Percentiles rank a stretch among this genome's conserved stretches.
These are phyloP conservation scores for Stratiolaelaps scimitus DNA, from an alignment of 1,140 invertebrate species.

Conservation along the genomic window DNA sequence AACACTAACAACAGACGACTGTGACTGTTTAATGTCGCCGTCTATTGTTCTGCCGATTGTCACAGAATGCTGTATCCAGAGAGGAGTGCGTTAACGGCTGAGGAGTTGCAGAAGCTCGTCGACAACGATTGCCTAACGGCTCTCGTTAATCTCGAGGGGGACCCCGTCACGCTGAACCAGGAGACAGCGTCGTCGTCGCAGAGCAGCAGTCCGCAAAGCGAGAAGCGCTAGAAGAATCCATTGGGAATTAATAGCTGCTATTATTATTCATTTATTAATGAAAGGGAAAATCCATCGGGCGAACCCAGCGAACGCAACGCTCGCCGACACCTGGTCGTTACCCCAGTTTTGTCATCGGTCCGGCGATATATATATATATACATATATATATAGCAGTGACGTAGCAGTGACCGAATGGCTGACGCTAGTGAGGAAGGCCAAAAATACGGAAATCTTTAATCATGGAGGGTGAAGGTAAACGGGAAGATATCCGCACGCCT, in stretches of 20 bases:
- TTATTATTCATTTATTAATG: conserved; percentile 1
- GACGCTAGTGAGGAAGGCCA: no score
- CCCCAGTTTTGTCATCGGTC: no score
- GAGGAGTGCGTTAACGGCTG: neutral
- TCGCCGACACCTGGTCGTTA: no score
- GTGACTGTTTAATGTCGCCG: no score
- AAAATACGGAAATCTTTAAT: no score
- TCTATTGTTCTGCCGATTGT: no score
- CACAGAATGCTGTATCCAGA: conserved; percentile 7
- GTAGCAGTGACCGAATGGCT: no score
- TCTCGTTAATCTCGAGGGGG: conserved; percentile 1
- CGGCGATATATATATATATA: no score
- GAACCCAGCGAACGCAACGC: neutral
- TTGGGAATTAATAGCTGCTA: neutral
- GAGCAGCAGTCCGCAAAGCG: neutral
- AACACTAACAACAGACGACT: no score
- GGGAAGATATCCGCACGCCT: no score
- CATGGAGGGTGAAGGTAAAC: no score
- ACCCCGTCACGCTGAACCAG: conserved; percentile 2
- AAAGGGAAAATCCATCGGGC: neutral
- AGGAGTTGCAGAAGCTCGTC: conserved; percentile 11
- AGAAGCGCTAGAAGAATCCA: neutral
- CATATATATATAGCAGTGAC: no score
- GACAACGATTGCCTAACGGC: conserved; percentile 19
- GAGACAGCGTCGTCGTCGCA: neutral